phyloP scores from a whole-genome alignment of 1,140 invertebrate genomes.

The Anadara kagoshimensis region DNA sequence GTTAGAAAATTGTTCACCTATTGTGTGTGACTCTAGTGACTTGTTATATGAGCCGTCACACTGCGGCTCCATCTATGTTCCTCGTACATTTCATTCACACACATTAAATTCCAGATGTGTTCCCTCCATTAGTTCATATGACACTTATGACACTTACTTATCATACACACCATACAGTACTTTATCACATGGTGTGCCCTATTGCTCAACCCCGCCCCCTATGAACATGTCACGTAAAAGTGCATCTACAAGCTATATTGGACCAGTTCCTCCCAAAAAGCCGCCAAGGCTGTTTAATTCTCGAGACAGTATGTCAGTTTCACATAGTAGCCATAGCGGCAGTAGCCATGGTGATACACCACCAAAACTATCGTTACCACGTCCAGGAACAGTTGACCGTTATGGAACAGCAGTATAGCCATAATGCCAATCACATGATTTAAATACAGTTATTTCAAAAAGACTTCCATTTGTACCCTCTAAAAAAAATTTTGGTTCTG shows the following conservation, averaged over 20 bases:
- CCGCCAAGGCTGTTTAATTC: constrained; percentile 57
- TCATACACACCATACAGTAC: constrained; percentile 45
- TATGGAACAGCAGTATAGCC: constrained; percentile 40
- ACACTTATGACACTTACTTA: constrained; percentile 44
- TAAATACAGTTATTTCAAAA: neutral
- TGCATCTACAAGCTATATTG: constrained; percentile 58
- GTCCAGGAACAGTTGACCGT: constrained; percentile 39
- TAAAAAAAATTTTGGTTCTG: no score
- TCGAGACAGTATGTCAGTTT: constrained; percentile 50
- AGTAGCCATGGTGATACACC: constrained; percentile 20
- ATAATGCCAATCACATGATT: neutral
- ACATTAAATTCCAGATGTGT: constrained; percentile 40
- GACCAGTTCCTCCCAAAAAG: constrained; percentile 52
- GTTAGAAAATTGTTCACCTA: constrained; percentile 54
- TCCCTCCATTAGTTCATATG: constrained; percentile 38
- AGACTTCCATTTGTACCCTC: no score
- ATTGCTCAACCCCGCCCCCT: neutral
- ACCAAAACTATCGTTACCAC: constrained; percentile 33
- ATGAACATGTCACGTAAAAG: constrained; percentile 39
- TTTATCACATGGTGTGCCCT: constrained; percentile 31
- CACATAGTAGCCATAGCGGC: constrained; percentile 37
- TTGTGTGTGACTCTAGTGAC: constrained; percentile 55
- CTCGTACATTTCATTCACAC: constrained; percentile 22
- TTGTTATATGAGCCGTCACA: constrained; percentile 45
- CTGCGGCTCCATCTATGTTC: constrained; percentile 20